Conservation (phyloP, 2,888 invertebrate genomes). For the Nemurella pictetii region DNA sequence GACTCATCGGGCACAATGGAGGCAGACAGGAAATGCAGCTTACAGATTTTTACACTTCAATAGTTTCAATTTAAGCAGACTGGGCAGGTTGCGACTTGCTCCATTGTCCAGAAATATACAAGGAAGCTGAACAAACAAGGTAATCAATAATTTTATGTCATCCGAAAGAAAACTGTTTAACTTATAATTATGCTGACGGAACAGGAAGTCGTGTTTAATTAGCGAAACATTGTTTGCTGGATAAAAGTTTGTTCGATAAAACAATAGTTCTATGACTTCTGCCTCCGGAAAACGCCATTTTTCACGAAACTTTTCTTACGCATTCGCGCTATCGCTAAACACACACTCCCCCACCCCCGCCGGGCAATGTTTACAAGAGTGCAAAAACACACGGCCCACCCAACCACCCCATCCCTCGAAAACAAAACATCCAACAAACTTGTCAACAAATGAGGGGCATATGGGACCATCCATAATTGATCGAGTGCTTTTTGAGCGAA, state of each 20-base stretch:
- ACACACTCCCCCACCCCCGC: neutral
- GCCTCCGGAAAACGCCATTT: neutral
- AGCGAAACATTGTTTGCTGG: neutral
- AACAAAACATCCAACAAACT: conserved; percentile 9
- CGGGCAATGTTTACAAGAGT: neutral
- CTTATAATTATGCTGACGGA: too few relatives aligned
- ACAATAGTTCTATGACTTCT: neutral
- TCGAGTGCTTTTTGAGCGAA: conserved; percentile 7
- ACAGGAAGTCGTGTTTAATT: too few relatives aligned
- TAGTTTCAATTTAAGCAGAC: neutral
- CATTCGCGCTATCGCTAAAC: too few relatives aligned
- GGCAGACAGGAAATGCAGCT: neutral
- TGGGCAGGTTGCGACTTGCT: neutral
- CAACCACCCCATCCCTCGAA: neutral
- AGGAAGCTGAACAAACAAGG: neutral
- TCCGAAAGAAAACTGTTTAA: neutral
- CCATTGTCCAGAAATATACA: neutral
- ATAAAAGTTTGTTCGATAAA: neutral
- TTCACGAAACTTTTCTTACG: neutral
- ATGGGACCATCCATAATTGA: conserved; percentile 25
- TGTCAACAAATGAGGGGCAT: conserved; percentile 11
- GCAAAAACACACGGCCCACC: neutral
- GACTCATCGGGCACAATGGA: neutral
- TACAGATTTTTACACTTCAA: neutral
- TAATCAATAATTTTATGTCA: neutral